These are phyloP conservation scores for Mareca strepera DNA, from an alignment of 2,797 vertebrate genomes.

Conservation along the genomic window DNA sequence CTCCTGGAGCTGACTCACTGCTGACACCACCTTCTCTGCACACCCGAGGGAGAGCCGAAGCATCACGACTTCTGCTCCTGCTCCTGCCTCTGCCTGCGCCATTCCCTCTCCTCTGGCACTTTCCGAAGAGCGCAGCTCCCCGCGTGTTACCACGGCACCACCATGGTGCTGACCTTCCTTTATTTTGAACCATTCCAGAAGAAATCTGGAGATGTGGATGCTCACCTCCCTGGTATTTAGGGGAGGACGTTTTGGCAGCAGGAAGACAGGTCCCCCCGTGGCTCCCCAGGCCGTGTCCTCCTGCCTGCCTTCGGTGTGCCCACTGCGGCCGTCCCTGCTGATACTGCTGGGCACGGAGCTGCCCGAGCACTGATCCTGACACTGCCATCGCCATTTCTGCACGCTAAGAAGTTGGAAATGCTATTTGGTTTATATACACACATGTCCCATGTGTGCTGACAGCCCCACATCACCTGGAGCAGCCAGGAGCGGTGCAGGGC, in stretches of 20 bases:
- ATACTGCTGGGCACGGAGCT: too few relatives aligned
- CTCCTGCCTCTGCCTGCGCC: neutral
- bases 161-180: neutral
- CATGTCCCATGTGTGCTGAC: too few relatives aligned
- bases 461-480: too few relatives aligned
- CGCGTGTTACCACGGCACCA: accelerated
- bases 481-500: too few relatives aligned
- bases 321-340: too few relatives aligned
- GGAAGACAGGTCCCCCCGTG: too few relatives aligned
- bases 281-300: too few relatives aligned
- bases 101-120: neutral
- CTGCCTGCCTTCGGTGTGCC: too few relatives aligned
- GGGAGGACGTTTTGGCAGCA: neutral
- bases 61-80: neutral
- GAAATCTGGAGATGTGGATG: neutral
- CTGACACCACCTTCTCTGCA: conserved; percentile 18
- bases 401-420: neutral
- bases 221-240: neutral
- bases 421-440: neutral
- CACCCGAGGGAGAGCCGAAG: neutral
- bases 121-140: neutral
- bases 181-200: neutral
- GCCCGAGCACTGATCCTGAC: neutral
- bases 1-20: conserved; percentile 37
- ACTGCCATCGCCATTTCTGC: neutral